Conservation (phyloP, 2,797 vertebrate genomes). For the Eurystomus glaucurus region DNA sequence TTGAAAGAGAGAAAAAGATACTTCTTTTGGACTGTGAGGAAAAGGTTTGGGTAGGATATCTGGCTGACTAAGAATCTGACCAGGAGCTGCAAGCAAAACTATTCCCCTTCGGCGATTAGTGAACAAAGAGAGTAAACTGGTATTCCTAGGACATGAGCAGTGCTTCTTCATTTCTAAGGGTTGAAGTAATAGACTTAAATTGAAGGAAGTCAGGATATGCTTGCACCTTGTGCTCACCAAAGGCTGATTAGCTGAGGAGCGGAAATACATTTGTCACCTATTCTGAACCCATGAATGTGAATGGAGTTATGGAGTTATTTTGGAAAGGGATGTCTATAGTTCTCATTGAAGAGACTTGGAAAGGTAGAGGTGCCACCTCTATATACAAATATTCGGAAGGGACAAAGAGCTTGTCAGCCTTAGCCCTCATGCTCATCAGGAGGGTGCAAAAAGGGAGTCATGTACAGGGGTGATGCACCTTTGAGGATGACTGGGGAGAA, state of each 20-base stretch:
- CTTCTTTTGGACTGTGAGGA: not conserved
- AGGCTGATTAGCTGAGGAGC: not conserved
- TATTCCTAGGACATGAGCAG: not conserved
- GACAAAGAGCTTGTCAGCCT: not conserved
- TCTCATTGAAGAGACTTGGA: not conserved
- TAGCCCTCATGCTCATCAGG: accelerated
- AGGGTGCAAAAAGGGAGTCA: not conserved
- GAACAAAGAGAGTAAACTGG: not conserved
- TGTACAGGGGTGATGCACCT: too few species aligned
- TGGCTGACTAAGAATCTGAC: not conserved
- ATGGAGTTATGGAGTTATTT: not conserved
- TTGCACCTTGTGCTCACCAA: accelerated
- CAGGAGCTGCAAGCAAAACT: not conserved
- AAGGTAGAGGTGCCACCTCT: not conserved
- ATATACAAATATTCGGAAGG: not conserved
- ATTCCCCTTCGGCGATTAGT: accelerated
- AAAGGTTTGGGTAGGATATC: not conserved
- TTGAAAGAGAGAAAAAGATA: not conserved
- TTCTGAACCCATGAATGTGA: not conserved
- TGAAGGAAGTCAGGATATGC: not conserved
- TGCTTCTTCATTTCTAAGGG: not conserved
- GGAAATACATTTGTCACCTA: not conserved
- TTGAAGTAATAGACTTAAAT: not conserved
- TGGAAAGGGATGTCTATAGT: not conserved
- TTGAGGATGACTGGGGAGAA: not conserved